A percentile compares a stretch with the other conserved stretches of the same genome.
These are phyloP conservation scores for Slavum lentiscoides DNA, from an alignment of 2,888 invertebrate genomes.

Conservation along the genomic window DNA sequence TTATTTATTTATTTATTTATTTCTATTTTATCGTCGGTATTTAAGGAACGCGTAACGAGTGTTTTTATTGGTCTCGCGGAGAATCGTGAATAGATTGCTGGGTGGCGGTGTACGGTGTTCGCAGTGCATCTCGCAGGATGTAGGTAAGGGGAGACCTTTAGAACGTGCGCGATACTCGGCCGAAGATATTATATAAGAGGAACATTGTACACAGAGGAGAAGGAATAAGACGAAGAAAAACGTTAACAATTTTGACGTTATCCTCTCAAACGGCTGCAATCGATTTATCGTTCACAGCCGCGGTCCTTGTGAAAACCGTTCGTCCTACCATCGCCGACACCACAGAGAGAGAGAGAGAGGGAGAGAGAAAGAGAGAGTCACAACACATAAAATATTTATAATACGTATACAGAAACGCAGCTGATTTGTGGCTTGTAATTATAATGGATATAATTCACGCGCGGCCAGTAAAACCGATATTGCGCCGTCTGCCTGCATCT, in stretches of 20 bases:
- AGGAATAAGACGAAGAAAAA: not conserved
- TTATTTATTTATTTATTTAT: no score
- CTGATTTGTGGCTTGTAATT: conserved; percentile 52
- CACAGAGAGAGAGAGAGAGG: not conserved
- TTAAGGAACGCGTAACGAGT: no score
- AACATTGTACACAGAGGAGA: not conserved
- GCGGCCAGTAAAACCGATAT: conserved; percentile 41
- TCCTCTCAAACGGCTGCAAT: conserved; percentile 50
- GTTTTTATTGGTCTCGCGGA: no score
- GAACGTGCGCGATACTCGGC: conserved; percentile 13
- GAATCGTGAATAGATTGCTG: no score
- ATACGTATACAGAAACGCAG: not conserved
- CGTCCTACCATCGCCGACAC: conserved; percentile 10
- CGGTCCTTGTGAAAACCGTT: conserved; percentile 45
- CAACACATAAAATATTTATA: no score
- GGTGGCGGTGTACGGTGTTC: no score
- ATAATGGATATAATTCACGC: conserved; percentile 51
- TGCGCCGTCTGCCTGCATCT: conserved; percentile 34
- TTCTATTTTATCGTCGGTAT: no score
- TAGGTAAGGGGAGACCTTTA: no score
- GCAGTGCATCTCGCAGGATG: no score
- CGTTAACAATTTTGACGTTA: conserved; percentile 48
- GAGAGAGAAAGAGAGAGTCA: not conserved
- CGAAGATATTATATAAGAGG: not conserved
- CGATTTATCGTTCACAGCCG: conserved; percentile 46